Base-by-base conservation (phyloP, 2,113 vertebrate species). In the Seriola dumerili region DNA sequence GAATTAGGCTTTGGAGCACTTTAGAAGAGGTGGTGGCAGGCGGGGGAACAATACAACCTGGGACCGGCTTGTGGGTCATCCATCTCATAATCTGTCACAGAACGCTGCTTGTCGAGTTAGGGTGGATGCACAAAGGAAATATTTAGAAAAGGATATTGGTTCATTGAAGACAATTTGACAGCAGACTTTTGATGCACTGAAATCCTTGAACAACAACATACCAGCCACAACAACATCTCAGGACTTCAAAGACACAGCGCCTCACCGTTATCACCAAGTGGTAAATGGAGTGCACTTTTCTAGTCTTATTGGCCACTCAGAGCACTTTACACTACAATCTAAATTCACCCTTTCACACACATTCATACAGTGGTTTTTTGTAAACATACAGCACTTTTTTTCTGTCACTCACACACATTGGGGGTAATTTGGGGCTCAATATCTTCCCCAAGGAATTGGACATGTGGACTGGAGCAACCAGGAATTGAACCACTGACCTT, bases 1-100 rank as follows among this genome's bases (percentile, higher is more conserved):
- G 85, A 89, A 92, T 94, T 89, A 89, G 88, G 86, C 87, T 86
- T 72, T 67, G 76, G 87, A 90, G 84, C 78, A 86, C 93, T 93
- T 85, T 78, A 61, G 83, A 89, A 73, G 87, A 89, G 88, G 90
- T 87, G 90, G 85, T 73, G 81, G 90, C 82, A 80, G 88, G 84
- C 83, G 63, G 83, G 80, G 85, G 88, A 90, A 91, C 91, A 93
- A 93, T 91, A 85, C 91, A 81, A 89, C 83, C 85, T 84, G 86
- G 86, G 85, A 92, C 82, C 81, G 40, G 89, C 87, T 92, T 85
- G 89, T 83, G 86, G 81, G 85, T 92, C 91, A 89, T 94, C 89
- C 89, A 78, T 89, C 90, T 88, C 82, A 64, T 82, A 69, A 91
- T 86, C 84, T 83, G 88, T 89, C 72, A 82, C 72, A 57, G 83